Base-by-base conservation (phyloP, 2,113 vertebrate species). In the Dascyllus trimaculatus region DNA sequence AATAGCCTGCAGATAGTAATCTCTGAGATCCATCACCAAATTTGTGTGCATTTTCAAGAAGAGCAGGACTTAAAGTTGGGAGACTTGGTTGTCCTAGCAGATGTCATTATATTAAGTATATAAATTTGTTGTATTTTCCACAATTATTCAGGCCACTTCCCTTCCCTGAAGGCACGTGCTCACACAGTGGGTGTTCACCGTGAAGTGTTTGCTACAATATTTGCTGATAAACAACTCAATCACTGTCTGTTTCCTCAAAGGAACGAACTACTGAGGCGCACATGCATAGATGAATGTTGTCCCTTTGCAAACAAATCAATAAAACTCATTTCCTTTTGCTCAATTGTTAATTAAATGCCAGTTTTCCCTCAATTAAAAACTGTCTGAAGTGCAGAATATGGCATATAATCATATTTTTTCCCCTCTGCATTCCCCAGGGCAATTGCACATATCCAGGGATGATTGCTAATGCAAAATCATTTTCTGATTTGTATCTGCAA, bases 301-400 rank as follows among this genome's bases (percentile, higher is more conserved):
- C 74, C 85, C 84, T 87, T 38, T 15, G 86, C 88, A 91, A 92
- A 91, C 90, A 90, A 93, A 92, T 93, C 93, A 91, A 93, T 93
- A 91, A 92, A 92, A 93, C 90, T 91, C n/a, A 93, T 93, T 93
- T 91, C 84, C 84, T 90, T 87, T 91, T 81, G 84, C 89, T 93
- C 90, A 91, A 92, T 93, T 93, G 88, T 90, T 92, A 93, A 93
- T 91, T 91, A 91, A 93, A 92, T 90, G 86, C 76, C 82, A 91
- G 61, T 91, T 92, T 91, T 84, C 73, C 78, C 69, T 89, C 86
- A 91, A 91, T 91, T 91, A 90, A 90, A 92, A 93, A 85, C 54
- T 63, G 78, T 83, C 70, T 86, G 82, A 89, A 90, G 77, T 86
- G 81, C 81, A 84, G 58, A 86, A 83, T 81, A 82, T 87, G 78